A percentile compares a stretch with the other conserved stretches of the same genome.
Evolutionary conservation across 2,888 invertebrate genomes (phyloP).

Genomic region (Deilephila porcellus): DNA sequence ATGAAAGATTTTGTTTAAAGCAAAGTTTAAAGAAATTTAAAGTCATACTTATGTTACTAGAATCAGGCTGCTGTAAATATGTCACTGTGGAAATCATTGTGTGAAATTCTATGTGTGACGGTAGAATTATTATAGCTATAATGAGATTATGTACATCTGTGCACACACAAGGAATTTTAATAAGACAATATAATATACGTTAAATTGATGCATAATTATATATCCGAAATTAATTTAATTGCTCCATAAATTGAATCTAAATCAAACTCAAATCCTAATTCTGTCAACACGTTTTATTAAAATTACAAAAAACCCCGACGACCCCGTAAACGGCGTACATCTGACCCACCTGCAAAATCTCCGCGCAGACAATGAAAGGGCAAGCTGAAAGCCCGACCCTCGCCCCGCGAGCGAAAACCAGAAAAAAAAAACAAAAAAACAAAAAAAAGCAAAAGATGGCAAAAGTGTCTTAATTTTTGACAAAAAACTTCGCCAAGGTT

Average conservation of each 20-base stretch:
- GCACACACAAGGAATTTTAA: too few relatives aligned
- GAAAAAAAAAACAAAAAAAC: slow-evolving; percentile 49
- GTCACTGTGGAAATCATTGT: too few relatives aligned
- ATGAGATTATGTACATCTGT: too few relatives aligned
- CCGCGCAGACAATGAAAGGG: slow-evolving; percentile 63
- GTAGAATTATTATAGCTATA: too few relatives aligned
- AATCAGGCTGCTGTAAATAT: too few relatives aligned
- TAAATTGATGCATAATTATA: too few relatives aligned
- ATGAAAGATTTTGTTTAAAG: too few relatives aligned
- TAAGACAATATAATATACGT: too few relatives aligned
- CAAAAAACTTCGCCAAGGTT: slow-evolving; percentile 79
- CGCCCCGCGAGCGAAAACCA: slow-evolving; percentile 49
- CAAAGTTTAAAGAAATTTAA: too few relatives aligned
- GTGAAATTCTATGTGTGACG: too few relatives aligned
- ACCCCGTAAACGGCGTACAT: slow-evolving; percentile 40
- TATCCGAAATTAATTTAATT: neutral
- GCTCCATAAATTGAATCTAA: neutral
- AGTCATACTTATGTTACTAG: too few relatives aligned
- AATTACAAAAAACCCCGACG: slow-evolving; percentile 47
- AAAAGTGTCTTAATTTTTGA: slow-evolving; percentile 82
- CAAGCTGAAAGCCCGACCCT: slow-evolving; percentile 69
- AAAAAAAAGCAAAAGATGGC: slow-evolving; percentile 80
- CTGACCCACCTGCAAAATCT: slow-evolving; percentile 81
- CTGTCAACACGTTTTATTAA: slow-evolving; percentile 16
- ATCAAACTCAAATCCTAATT: neutral